phyloP scores from a whole-genome alignment of 1,140 invertebrate genomes.

The Chymomyza costata region DNA sequence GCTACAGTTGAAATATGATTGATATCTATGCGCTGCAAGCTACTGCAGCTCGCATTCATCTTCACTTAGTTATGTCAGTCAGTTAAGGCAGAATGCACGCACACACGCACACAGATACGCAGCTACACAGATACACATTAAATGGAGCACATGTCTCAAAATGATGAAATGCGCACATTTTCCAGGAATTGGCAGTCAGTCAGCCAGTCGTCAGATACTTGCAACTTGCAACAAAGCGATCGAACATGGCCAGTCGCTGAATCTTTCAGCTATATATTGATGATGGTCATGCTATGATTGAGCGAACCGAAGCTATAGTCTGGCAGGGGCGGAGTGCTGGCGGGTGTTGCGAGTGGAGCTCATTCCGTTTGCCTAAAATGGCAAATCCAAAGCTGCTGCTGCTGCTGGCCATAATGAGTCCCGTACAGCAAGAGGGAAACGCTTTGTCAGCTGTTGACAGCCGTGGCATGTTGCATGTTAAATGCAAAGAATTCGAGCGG shows the following conservation, averaged over 20 bases:
- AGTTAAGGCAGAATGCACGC: slow-evolving; percentile 49
- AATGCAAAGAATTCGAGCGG: slow-evolving; percentile 59
- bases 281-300: background rate
- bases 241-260: background rate
- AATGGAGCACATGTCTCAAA: slow-evolving; percentile 73
- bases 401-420: slow-evolving; percentile 61
- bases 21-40: slow-evolving; percentile 60
- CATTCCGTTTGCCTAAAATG: slow-evolving; percentile 71
- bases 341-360: slow-evolving; percentile 45
- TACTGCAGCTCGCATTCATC: slow-evolving; percentile 60
- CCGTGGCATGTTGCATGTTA: slow-evolving; percentile 70
- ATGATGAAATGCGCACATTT: slow-evolving; percentile 74
- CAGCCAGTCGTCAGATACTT: slow-evolving; percentile 15
- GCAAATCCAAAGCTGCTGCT: slow-evolving; percentile 41
- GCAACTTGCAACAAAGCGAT: slow-evolving; percentile 10
- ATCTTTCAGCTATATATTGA: too few relatives aligned
- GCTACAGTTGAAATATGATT: slow-evolving; percentile 57
- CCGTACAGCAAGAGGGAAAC: slow-evolving; percentile 24
- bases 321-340: slow-evolving; percentile 14
- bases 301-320: background rate
- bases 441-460: slow-evolving; percentile 64
- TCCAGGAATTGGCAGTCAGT: slow-evolving; percentile 59
- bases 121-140: slow-evolving; percentile 31
- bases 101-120: background rate
- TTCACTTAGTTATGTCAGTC: slow-evolving; percentile 74